Conservation (phyloP, 1,140 invertebrate species). For the Sinella curviseta region DNA sequence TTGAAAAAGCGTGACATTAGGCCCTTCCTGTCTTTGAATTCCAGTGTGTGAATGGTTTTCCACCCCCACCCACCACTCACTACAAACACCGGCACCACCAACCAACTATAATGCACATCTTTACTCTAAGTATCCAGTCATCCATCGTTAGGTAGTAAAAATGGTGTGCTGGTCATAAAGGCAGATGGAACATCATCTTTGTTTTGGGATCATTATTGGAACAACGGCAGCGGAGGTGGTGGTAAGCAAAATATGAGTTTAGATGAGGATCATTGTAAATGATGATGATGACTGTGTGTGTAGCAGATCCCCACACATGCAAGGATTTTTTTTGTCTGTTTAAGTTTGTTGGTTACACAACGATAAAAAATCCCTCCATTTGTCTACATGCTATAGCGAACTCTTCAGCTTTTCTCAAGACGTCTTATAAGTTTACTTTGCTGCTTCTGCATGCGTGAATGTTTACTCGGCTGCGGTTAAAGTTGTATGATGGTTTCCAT, state of each 20-base stretch:
- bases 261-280: conserved; percentile 6
- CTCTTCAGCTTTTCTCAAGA: not conserved
- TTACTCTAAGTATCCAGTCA: no score
- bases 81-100: no score
- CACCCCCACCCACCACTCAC: conserved; percentile 1
- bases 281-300: conserved; percentile 12
- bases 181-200: not conserved
- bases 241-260: no score
- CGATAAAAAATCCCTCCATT: conserved; percentile 1
- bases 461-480: conserved; percentile 8
- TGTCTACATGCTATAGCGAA: no score
- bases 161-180: not conserved
- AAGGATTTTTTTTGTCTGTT: not conserved
- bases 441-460: no score
- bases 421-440: not conserved
- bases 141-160: not conserved
- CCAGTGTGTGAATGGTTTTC: not conserved
- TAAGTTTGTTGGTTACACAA: no score
- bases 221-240: no score
- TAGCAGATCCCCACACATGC: no score
- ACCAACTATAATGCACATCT: no score
- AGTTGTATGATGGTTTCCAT: not conserved
- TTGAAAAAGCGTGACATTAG: conserved; percentile 5
- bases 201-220: not conserved
- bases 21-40: conserved; percentile 16